phyloP scores from a whole-genome alignment of 1,140 invertebrate species.

The Papilio machaon region DNA sequence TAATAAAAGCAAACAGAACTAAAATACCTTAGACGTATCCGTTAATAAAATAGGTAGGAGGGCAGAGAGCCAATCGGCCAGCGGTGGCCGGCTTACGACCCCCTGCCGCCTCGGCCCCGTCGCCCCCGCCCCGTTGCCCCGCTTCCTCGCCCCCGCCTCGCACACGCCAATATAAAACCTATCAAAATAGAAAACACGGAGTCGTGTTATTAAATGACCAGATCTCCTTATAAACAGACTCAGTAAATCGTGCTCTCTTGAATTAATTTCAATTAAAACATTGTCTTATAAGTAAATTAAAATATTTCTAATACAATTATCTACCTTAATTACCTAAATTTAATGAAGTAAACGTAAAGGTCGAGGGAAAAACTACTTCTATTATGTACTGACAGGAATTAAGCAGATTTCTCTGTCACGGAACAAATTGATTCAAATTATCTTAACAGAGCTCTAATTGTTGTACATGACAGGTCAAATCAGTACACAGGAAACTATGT shows the following conservation, averaged over 20 bases:
- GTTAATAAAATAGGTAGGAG: constrained; percentile 45
- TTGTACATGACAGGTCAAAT: background rate
- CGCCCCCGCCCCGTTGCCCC: background rate
- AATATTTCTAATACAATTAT: background rate
- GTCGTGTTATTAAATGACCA: constrained; percentile 52
- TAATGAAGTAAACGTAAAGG: background rate
- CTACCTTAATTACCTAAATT: no score
- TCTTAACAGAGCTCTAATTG: background rate
- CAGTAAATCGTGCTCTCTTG: background rate
- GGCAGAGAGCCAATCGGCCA: constrained; percentile 52
- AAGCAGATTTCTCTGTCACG: background rate
- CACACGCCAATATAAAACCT: constrained; percentile 62
- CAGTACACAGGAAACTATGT: background rate
- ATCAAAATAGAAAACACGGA: constrained; percentile 54
- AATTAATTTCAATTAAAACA: constrained; percentile 10
- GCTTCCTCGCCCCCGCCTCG: constrained; percentile 37
- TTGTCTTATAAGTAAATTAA: background rate
- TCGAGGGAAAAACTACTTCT: background rate
- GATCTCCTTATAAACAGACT: constrained; percentile 6
- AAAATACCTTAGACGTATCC: constrained; percentile 46
- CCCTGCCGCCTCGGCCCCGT: constrained; percentile 33
- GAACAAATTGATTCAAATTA: constrained; percentile 10
- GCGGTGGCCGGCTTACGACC: constrained; percentile 47
- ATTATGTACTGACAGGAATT: background rate
- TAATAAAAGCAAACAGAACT: constrained; percentile 44